Evolutionary conservation across 2,888 invertebrate genomes (phyloP).

Genomic region (Metellina segmentata): DNA sequence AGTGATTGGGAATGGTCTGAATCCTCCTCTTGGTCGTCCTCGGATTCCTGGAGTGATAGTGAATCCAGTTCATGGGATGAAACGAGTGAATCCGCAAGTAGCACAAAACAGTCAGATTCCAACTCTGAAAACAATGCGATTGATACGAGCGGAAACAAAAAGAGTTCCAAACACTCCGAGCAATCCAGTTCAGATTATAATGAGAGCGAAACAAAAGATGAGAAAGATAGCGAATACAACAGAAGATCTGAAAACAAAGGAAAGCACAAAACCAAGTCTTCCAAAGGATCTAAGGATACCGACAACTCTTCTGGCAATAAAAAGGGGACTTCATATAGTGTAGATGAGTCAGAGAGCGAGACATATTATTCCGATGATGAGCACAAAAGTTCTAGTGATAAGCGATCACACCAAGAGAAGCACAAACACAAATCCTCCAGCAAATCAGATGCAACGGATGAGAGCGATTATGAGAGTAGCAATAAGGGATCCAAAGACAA

Average conservation of each 20-base stretch:
- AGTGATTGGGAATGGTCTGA: constrained; percentile 1
- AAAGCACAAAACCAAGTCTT: not conserved
- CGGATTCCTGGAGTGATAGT: not conserved
- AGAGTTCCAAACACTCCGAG: not conserved
- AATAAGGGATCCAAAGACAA: not conserved
- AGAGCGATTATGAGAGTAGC: not conserved
- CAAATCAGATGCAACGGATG: not conserved
- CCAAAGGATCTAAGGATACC: not conserved
- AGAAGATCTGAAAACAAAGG: not conserved
- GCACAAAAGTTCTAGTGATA: not conserved
- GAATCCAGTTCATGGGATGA: not conserved
- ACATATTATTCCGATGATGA: not conserved
- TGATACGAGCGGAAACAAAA: not conserved
- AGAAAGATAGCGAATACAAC: not conserved
- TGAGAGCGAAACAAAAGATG: not conserved
- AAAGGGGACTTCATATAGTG: not conserved
- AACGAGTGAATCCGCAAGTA: not conserved
- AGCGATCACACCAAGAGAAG: not conserved
- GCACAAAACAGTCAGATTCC: not conserved
- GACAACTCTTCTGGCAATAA: not conserved
- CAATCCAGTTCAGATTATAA: not conserved
- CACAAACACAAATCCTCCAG: not conserved
- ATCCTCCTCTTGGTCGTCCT: not conserved
- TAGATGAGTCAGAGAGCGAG: not conserved
- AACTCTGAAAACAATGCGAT: not conserved